Percentiles rank a stretch among this genome's conserved stretches.
Conservation (phyloP, 1,140 invertebrate species). For the Patella vulgata region DNA sequence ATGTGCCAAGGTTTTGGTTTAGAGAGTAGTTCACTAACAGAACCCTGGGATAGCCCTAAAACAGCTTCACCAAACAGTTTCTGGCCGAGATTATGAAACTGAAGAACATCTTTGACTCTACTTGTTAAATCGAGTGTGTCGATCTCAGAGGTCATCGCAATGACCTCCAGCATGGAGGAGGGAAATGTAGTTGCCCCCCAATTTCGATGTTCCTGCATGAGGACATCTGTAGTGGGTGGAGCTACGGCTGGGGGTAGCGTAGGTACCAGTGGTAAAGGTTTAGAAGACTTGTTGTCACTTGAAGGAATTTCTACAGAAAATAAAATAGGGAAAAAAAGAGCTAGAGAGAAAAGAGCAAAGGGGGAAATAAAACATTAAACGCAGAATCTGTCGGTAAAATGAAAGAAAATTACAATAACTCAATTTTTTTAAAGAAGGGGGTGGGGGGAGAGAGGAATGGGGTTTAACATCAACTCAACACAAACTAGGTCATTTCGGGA, state of each 20-base stretch:
- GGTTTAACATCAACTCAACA: too few species aligned
- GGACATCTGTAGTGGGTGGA: slow-evolving; percentile 8
- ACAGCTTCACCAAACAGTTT: slow-evolving; percentile 98
- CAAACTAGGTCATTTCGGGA: too few species aligned
- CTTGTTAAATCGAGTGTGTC: slow-evolving; percentile 97
- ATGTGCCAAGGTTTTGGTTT: slow-evolving; percentile 99
- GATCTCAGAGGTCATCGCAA: slow-evolving; percentile 93
- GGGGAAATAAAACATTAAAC: too few species aligned
- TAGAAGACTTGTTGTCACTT: background rate
- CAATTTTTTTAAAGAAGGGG: too few species aligned
- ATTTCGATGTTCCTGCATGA: slow-evolving; percentile 23
- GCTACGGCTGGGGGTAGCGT: slow-evolving; percentile 7
- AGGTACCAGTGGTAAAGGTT: slow-evolving; percentile 6
- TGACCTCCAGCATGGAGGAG: slow-evolving; percentile 79
- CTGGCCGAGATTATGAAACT: slow-evolving; percentile 98
- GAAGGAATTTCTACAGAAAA: slow-evolving; percentile 16
- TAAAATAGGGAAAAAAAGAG: slow-evolving; percentile 5
- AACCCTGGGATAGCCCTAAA: slow-evolving; percentile 94
- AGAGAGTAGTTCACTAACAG: slow-evolving; percentile 94
- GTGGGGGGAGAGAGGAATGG: too few species aligned
- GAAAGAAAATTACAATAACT: too few species aligned
- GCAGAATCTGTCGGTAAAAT: too few species aligned
- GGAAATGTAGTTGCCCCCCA: slow-evolving; percentile 56
- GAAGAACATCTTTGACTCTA: slow-evolving; percentile 94
- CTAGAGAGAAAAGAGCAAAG: slow-evolving; percentile 4